phyloP scores from a whole-genome alignment of 1,140 invertebrate genomes.

The Pseudomyrmex flavicornis region DNA sequence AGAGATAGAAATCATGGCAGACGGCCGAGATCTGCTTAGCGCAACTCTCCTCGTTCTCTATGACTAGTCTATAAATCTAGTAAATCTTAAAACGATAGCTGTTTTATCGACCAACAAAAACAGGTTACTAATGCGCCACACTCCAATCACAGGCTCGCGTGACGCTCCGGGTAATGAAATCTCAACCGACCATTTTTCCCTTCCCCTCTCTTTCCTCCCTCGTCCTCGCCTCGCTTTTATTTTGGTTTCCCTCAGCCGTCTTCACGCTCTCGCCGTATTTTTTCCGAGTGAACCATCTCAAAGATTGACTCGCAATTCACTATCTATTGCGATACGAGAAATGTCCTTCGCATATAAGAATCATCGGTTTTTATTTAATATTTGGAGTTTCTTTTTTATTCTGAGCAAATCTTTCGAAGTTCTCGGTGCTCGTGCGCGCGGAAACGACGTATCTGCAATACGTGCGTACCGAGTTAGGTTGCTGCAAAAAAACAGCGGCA shows the following conservation, averaged over 20 bases:
- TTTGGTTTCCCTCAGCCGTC: conserved; percentile 37
- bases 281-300: background rate
- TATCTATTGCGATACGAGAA: no score
- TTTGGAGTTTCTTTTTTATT: background rate
- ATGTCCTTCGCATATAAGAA: background rate
- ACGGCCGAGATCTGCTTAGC: conserved; percentile 31
- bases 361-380: background rate
- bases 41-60: conserved; percentile 62
- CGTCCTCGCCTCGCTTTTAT: background rate
- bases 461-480: background rate
- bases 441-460: conserved; percentile 21
- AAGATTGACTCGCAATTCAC: background rate
- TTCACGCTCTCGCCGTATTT: background rate
- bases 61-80: conserved; percentile 81
- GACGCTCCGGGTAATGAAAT: conserved; percentile 74
- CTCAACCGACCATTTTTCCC: conserved; percentile 51
- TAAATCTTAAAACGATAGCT: conserved; percentile 78
- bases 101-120: conserved; percentile 81
- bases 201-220: background rate
- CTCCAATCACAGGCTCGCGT: conserved; percentile 76
- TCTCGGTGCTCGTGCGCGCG: background rate
- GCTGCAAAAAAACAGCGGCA: conserved; percentile 35
- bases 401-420: background rate
- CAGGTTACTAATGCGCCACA: conserved; percentile 79
- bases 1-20: conserved; percentile 22